Evolutionary conservation across 2,113 vertebrate species (phyloP).

Genomic region (Amblyopsis rosae): DNA sequence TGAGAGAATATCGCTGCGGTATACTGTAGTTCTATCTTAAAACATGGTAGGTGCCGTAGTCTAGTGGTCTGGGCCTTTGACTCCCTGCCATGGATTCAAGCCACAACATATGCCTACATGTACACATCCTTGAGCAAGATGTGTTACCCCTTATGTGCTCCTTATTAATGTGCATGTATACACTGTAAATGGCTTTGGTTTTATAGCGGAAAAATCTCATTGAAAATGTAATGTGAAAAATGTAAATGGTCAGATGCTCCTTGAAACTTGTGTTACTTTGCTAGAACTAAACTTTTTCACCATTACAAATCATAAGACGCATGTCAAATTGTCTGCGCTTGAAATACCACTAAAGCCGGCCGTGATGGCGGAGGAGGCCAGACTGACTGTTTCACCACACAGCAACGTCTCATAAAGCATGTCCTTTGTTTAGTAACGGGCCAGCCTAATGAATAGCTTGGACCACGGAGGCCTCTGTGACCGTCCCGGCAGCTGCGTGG

Average conservation of each 20-base stretch:
- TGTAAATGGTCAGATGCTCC: background rate
- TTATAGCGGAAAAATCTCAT: no score
- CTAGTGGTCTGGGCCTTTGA: no score
- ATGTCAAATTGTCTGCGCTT: conserved; percentile 39
- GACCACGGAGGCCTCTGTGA: conserved; percentile 40
- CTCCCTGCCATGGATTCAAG: no score
- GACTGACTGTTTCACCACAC: conserved; percentile 45
- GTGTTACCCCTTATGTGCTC: no score
- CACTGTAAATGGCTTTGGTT: no score
- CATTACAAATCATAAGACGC: conserved; percentile 25
- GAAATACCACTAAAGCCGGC: conserved; percentile 53
- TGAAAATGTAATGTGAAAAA: no score
- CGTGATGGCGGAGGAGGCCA: conserved; percentile 55
- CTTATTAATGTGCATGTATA: no score
- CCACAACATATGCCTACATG: no score
- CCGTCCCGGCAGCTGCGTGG: conserved; percentile 59
- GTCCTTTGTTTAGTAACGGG: conserved; percentile 62
- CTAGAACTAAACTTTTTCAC: background rate
- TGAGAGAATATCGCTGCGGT: no score
- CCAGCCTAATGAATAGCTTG: conserved; percentile 64
- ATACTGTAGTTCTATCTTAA: no score
- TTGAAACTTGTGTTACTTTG: conserved; percentile 5
- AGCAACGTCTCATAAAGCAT: conserved; percentile 62
- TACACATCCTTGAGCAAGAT: no score
- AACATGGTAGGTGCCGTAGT: no score